Evolutionary conservation across 1,140 invertebrate species (phyloP).

Genomic region (Rhizoglyphus robini): DNA sequence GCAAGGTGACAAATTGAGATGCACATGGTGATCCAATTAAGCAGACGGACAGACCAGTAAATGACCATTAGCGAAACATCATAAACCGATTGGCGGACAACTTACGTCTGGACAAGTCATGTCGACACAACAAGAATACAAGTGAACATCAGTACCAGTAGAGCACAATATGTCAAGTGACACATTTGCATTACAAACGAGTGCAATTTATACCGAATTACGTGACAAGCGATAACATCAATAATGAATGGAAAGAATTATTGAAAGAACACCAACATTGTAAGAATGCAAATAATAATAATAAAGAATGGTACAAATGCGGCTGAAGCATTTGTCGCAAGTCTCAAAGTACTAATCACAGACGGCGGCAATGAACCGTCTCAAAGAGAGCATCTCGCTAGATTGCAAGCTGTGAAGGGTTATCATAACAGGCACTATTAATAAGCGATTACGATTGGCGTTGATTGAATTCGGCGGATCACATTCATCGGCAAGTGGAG

Average conservation of each 20-base stretch:
- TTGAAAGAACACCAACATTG: no score
- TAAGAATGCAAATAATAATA: no score
- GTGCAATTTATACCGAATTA: background rate
- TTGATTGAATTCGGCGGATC: no score
- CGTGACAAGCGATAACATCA: no score
- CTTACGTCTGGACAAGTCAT: background rate
- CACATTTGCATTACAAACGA: background rate
- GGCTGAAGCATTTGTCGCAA: background rate
- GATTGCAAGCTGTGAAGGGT: background rate
- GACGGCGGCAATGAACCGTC: no score
- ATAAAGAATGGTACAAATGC: background rate
- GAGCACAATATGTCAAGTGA: background rate
- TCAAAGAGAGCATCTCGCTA: no score
- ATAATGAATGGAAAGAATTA: no score
- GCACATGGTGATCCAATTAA: background rate
- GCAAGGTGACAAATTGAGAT: background rate
- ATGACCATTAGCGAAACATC: no score
- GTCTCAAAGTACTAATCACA: no score
- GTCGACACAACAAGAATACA: background rate
- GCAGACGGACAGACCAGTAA: no score
- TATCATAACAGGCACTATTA: constrained; percentile 5
- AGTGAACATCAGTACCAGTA: background rate
- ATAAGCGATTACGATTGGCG: background rate
- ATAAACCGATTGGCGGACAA: background rate
- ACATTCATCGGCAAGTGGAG: no score